Evolutionary conservation across 2,888 invertebrate genomes (phyloP), one percentile per base, ranked within the genome.

Genomic region (Apotomis betuletana): DNA sequence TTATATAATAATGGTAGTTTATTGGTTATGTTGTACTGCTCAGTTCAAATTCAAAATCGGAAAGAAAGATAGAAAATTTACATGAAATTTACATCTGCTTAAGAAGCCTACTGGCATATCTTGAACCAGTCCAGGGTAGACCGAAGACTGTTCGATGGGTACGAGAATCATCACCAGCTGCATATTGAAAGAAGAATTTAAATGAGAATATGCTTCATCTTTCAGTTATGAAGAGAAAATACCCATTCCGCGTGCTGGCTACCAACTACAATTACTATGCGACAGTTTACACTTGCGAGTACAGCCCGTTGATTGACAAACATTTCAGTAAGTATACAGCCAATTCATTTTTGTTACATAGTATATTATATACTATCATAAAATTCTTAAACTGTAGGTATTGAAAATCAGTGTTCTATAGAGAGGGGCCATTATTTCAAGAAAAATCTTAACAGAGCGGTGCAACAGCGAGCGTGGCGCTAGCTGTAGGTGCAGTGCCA

Each of bases 191-290:
- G 15, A 27, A 27, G 27, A 27, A 27, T 27, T 27, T 27, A 1
- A 27, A 64, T 62, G 59, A 41, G 9, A 54, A 5, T 10, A 52
- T 55, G 41, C 74, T 54, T 52, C 72, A 59, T 72, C 62, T 86
- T 87, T 12, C 83, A 90, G 89, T 90, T 69, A 84, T 79, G 76
- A 83, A 77, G 0, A 85, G 90, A 64, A 84, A 77, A 13, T 91
- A 91, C 72, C 84, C 87, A 0, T 88, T 90, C 77, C 76, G 81
- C 6, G 80, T 91, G 3, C 60, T 91, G 52, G 85, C 87, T 0
- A 90, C 90, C 0, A 90, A 90, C 70, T 90, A 91, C 77, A 86
- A 89, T 4, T 88, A 86, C 70, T 91, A 86, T 49, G 90, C 91
- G 0, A 89, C 90, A 0, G 81, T 87, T 0, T 90, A 90, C 70